A percentile compares a stretch with the other conserved stretches of the same genome.
Evolutionary conservation across 2,113 vertebrate species (phyloP).

Genomic region (Chaenocephalus aceratus): DNA sequence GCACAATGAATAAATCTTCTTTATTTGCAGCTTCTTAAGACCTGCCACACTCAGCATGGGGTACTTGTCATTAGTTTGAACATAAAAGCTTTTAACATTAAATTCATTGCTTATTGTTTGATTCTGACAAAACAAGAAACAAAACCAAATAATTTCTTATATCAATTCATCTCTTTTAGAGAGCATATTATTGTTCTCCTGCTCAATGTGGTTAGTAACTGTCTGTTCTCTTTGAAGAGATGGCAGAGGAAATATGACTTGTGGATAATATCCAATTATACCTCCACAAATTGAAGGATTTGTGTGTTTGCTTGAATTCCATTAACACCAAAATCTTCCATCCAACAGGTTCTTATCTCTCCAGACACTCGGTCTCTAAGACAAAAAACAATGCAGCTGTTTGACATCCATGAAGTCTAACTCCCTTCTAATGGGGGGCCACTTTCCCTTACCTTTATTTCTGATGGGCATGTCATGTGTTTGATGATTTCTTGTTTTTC

Average conservation of each 20-base stretch:
- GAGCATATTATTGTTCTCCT: background rate
- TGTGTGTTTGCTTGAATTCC: conserved; percentile 35
- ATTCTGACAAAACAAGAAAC: background rate
- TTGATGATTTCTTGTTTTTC: conserved; percentile 1
- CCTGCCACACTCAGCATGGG: background rate
- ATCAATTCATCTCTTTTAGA: background rate
- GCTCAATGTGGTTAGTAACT: background rate
- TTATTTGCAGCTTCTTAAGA: background rate
- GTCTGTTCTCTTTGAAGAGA: background rate
- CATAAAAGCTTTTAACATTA: background rate
- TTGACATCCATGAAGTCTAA: background rate
- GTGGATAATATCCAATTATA: conserved; percentile 41
- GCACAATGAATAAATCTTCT: background rate
- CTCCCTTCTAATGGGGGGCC: background rate
- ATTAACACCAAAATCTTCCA: conserved; percentile 31
- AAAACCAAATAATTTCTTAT: background rate
- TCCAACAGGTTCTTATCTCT: conserved; percentile 25
- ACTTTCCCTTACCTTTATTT: conserved; percentile 1
- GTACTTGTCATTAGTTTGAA: background rate
- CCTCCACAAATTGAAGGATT: conserved; percentile 49
- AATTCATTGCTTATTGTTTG: background rate
- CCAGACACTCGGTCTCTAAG: background rate
- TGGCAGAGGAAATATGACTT: conserved; percentile 31
- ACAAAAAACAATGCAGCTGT: background rate
- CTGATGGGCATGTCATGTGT: conserved; percentile 1